A percentile compares a stretch with the other conserved stretches of the same genome.
phyloP scores from a whole-genome alignment of 1,140 invertebrate genomes.

The Sycophila sp. region DNA sequence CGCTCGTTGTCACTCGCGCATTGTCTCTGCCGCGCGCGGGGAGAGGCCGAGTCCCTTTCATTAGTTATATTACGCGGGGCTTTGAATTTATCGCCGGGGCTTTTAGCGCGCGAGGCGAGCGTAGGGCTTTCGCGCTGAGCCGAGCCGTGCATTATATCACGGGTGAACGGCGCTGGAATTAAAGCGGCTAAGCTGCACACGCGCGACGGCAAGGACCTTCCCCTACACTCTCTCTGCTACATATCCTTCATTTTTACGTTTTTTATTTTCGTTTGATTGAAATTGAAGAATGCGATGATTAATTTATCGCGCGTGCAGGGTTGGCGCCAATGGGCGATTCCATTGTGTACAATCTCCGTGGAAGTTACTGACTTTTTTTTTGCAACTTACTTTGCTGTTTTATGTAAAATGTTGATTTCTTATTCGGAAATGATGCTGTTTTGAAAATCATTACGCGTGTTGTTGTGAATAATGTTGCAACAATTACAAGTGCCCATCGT shows the following conservation, averaged over 20 bases:
- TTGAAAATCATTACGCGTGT: no score
- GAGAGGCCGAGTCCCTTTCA: neutral
- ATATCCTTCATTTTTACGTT: neutral
- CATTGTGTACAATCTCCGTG: no score
- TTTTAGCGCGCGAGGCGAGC: neutral
- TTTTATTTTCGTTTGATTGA: neutral
- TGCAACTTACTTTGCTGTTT: no score
- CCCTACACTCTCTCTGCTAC: no score
- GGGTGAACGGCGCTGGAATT: neutral
- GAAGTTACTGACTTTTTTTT: no score
- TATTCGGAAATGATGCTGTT: no score
- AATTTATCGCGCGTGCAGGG: conserved; percentile 2
- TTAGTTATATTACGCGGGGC: conserved; percentile 3
- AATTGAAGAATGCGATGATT: neutral
- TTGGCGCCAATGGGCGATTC: no score
- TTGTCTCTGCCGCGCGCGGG: neutral
- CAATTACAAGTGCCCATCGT: no score
- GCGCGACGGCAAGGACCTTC: no score
- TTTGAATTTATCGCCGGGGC: conserved; percentile 13
- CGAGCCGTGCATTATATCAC: neutral
- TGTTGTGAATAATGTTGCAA: no score
- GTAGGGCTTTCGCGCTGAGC: neutral
- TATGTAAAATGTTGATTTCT: no score
- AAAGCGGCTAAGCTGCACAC: no score
- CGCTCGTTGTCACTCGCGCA: neutral